Base-by-base conservation (phyloP, 2,113 vertebrate species). In the Zosterops pallidus region DNA sequence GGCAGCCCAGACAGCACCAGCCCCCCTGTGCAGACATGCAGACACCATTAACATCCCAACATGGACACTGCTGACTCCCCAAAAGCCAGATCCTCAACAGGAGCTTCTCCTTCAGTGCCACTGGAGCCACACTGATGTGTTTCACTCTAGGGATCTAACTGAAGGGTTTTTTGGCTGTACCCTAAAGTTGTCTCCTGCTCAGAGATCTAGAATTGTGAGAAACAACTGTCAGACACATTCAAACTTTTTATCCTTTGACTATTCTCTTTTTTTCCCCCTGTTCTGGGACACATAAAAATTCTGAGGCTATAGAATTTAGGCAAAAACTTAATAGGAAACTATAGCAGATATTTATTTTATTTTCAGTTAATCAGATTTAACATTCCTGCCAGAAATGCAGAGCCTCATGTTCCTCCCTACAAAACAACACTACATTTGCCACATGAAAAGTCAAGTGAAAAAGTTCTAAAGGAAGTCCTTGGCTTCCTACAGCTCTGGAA, bases 61-160 rank as follows among this genome's bases (percentile, higher is more conserved):
- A 6, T 2, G 2, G n/a, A 12, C 3, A 21, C 0, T 77, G 9
- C 0, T 49, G 62, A 22, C 14, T 44, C 33, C 47, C 22, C 35
- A 83, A 42, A 60, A 72, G 5, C 9, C 62, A 90, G 4, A 50
- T 23, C 21, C 42, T 56, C 87, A 41, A 21, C 35, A 56, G 22
- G 8, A 25, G 25, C 16, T 87, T 41, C n/a, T 67, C 10, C 56
- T 76, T 33, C 2, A 1, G 2, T 20, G 23, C 23, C 14, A 11
- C 52, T 72, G 31, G 11, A 90, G 18, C 44, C 88, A 76, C n/a
- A 22, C 12, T 37, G 6, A 64, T 19, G 26, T 25, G 7, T 33
- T 80, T 69, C 42, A 53, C 44, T 47, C 47, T 15, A 39, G 17
- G 11, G 16, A 62, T 26, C 24, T 41, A 42, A 50, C 1, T 42